Evolutionary conservation across 2,113 vertebrate genomes (phyloP), one percentile per base, ranked within the genome.

Genomic region (Callorhinus ursinus): DNA sequence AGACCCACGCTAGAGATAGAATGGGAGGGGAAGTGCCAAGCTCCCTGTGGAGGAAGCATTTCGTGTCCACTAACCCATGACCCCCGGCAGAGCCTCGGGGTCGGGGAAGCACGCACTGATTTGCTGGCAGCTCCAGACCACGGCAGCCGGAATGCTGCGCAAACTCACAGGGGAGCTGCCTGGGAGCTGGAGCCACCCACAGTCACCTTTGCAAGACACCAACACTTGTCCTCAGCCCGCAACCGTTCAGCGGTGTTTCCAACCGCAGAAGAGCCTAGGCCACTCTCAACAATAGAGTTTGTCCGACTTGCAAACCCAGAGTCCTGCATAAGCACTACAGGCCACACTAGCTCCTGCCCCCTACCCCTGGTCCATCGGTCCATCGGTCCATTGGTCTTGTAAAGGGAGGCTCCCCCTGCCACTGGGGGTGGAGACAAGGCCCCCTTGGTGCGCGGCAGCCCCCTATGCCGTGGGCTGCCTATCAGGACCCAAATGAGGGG

Each of bases 21-120:
- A 57, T 1, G 11, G 18, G 24, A 19, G 10, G 18, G 31, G 61
- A 76, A 21, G 79, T 1, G n/a, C 13, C 0, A 7, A 5, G 19
- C 10, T 26, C 18, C 10, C n/a, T 57, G 10, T 6, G 53, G 10
- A n/a, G 42, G 21, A 65, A 31, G 55, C 22, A 2, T 4, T 11
- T 33, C 15, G 1, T 33, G 14, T 11, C 3, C 3, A 1, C 21
- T 6, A 6, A 6, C 11, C 36, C 4, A 2, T 26, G 92, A 61
- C 87, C 69, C 57, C 59, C 36, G 1, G n/a, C 49, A 71, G 18
- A 59, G 88, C 39, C 79, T 7, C 12, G 1, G 28, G 15, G 6
- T 4, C 59, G 1, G 1, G 18, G 28, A 77, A 7, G 4, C 6
- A 26, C 0, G 0, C 22, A 33, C 53, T 42, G 33, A 42, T 16